Base-by-base conservation (phyloP, 2,888 invertebrate genomes). In the Scrobipalpa costella region DNA sequence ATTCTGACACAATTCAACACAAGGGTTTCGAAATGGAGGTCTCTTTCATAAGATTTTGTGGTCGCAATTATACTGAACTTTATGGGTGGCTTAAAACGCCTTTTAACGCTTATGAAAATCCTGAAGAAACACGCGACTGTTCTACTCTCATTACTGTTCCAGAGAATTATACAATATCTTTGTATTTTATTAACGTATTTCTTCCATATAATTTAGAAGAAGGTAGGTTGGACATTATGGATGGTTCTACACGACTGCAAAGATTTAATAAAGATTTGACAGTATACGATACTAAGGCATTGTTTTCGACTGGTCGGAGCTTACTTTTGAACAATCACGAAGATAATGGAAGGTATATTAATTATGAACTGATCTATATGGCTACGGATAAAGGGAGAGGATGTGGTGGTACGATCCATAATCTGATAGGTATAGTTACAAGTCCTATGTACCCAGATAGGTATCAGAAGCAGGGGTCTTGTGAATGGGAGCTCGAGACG, bases 221-320 rank as follows among this genome's bases (percentile, higher is more conserved):
- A 78, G 85, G 27, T 0, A 62, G 77, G 0, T 71, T 94, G 5
- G 83, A 93, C 58, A 74, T 92, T 63, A 81, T 76, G 55, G 89
- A 92, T 57, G 92, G 92, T 38, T 69, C 81, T 1, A 70, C 67
- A 19, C 73, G 69, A 60, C 64, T 86, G 27, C 52, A 73, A 7
- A 82, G 73, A 66, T 68, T 86, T 59, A 64, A 66, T 13, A 66
- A 77, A 11, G 79, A 72, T 64, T 67, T 27, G 2, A 3, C 27
- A 27, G 2, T 27, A 2, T 27, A 67, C 0, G 70, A 13, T 73
- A 11, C 70, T 76, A 47, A 58, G 17, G 66, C 40, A 19, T 21
- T 97, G 1, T 98, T 96, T 84, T 95, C 96, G 6, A 91, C 88
- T 0, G 92, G 94, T 9, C 95, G 95, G 74, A 88, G 92, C 63